A percentile compares a stretch with the other conserved stretches of the same genome.
Evolutionary conservation across 2,888 invertebrate genomes (phyloP).

Genomic region (Callosobruchus maculatus): DNA sequence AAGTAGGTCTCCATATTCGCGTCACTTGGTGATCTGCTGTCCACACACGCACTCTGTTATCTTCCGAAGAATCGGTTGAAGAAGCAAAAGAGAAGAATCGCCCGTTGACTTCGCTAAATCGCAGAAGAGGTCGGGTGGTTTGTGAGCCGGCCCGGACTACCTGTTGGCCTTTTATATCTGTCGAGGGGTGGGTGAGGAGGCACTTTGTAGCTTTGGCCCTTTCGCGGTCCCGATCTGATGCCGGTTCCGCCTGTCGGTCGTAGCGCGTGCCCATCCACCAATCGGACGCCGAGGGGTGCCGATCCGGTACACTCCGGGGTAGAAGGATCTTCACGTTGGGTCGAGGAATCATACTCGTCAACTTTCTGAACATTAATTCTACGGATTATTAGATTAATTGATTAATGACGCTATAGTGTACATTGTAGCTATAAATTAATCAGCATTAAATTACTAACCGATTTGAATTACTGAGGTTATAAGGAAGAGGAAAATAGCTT

Average conservation of each 20-base stretch:
- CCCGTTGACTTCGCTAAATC: constrained; percentile 19
- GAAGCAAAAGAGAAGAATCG: not conserved
- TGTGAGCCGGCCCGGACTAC: constrained; percentile 27
- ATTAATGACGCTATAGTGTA: too few species aligned
- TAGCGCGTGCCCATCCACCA: constrained; percentile 43
- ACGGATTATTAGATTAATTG: too few species aligned
- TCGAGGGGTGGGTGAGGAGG: constrained; percentile 21
- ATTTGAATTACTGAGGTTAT: too few species aligned
- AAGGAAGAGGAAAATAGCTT: too few species aligned
- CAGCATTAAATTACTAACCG: too few species aligned
- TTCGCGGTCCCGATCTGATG: constrained; percentile 3
- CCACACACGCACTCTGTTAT: constrained; percentile 3
- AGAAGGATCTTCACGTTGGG: constrained; percentile 1
- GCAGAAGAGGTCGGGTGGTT: constrained; percentile 2
- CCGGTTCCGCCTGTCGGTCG: constrained; percentile 24
- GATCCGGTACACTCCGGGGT: constrained; percentile 14
- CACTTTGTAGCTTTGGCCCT: constrained; percentile 17
- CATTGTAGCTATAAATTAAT: too few species aligned
- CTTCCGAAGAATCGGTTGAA: constrained; percentile 6
- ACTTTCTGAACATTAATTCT: too few species aligned
- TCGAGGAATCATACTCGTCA: too few species aligned
- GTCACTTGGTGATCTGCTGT: not conserved
- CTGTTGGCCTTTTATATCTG: constrained; percentile 37
- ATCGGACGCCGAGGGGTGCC: constrained; percentile 22
- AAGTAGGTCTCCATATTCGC: constrained; percentile 32